Conservation (phyloP, 2,113 vertebrate species). For the Scolopax mira region DNA sequence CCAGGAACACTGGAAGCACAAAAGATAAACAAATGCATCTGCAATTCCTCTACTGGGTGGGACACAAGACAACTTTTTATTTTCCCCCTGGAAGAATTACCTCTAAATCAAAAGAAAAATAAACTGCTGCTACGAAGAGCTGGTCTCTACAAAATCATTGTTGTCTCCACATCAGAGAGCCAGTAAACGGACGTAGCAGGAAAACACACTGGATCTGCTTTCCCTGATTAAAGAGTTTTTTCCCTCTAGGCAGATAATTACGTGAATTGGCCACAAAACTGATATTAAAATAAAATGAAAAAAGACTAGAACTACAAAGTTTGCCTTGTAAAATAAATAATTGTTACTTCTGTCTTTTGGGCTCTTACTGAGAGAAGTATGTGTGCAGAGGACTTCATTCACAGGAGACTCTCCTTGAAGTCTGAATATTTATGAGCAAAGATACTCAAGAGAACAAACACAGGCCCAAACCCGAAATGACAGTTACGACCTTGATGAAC, state of each 20-base stretch:
- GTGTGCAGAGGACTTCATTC: neutral
- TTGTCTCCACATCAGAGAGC: neutral
- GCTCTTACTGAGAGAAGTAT: neutral
- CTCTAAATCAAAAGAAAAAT: conserved; percentile 36
- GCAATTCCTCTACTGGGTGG: neutral
- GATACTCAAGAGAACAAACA: neutral
- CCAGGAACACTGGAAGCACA: neutral
- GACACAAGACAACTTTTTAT: neutral
- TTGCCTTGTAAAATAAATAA: conserved; percentile 7
- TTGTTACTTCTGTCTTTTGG: neutral
- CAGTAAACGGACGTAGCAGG: neutral
- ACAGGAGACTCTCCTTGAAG: neutral
- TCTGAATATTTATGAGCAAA: neutral
- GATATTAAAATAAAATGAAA: conserved; percentile 22
- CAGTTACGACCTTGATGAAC: neutral
- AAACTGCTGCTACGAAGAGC: neutral
- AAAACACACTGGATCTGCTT: neutral
- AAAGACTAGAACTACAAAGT: neutral
- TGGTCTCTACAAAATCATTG: conserved; percentile 5
- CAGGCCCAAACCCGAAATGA: neutral
- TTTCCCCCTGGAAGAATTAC: neutral
- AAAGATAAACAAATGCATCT: neutral
- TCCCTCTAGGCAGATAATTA: conserved; percentile 4
- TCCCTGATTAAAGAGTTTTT: neutral
- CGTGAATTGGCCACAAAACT: neutral